Base-by-base conservation (phyloP, 2,797 vertebrate species). In the Helostoma temminkii region DNA sequence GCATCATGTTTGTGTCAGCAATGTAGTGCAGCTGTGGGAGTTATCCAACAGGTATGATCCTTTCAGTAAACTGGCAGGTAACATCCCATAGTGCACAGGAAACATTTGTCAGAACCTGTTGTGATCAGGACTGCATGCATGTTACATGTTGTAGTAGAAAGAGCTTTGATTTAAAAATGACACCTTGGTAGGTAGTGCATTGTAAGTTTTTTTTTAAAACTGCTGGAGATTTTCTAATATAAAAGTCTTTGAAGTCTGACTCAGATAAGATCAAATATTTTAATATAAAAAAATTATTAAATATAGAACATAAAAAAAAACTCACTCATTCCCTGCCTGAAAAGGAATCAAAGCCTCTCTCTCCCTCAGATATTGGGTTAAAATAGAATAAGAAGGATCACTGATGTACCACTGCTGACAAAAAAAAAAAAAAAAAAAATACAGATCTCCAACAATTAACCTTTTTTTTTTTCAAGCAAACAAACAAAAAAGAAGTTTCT, bases 221-320 rank as follows among this genome's bases (percentile, higher is more conserved):
- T 56, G 47, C 54, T 67, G 43, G 50, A 52, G 16, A 54, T 75
- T 77, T 87, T 62, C 19, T 54, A 37, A 77, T 54, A 67, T 79
- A 85, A 78, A 55, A 26, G 47, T 67, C 85, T 93, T 92, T 94
- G 91, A 92, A 90, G 91, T 91, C 49, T 55, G 66, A 39, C 53
- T 80, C 68, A 49, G 87, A 93, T 68, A 34, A 86, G 91, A 93
- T 94, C 92, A 93, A 93, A 91, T 78, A 60, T 46, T 80, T 37
- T 64, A 52, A 89, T 82, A 77, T 79, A 58, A 90, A 90, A 75
- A 76, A 85, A 89, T 89, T 78, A 87, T 81, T 69, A 86, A 88
- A 84, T 41, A 26, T 48, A 67, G 42, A 76, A 68, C 69, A 70
- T 39, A 47, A 52, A 72, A 41, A 56, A 30, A 18, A 54, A 76